A percentile compares a stretch with the other conserved stretches of the same genome.
These are phyloP conservation scores for Drosophila mimica DNA, from an alignment of 2,888 invertebrate genomes.

Conservation along the genomic window DNA sequence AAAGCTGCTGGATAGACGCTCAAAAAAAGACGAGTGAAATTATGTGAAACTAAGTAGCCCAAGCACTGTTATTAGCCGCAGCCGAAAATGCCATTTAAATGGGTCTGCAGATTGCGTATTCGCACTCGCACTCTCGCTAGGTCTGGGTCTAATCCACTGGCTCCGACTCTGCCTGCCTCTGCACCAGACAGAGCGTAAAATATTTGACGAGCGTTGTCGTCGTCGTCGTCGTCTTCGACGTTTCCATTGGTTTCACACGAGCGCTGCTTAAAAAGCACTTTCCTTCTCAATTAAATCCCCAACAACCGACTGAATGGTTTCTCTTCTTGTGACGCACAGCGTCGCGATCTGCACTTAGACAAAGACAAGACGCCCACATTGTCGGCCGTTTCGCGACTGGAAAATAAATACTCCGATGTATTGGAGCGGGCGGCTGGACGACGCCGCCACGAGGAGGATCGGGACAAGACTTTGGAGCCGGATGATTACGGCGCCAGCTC, in stretches of 20 bases:
- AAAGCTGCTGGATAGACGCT: slow-evolving; percentile 54
- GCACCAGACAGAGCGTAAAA: slow-evolving; percentile 68
- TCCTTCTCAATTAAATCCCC: slow-evolving; percentile 63
- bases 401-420: slow-evolving; percentile 92
- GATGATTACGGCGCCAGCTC: slow-evolving; percentile 84
- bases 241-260: slow-evolving; percentile 80
- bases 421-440: slow-evolving; percentile 90
- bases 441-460: slow-evolving; percentile 85
- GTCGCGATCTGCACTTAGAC: slow-evolving; percentile 80
- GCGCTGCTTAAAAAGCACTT: slow-evolving; percentile 71
- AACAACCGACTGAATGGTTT: slow-evolving; percentile 54
- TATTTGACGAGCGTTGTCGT: slow-evolving; percentile 29
- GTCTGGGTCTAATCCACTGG: slow-evolving; percentile 36
- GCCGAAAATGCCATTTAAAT: slow-evolving; percentile 69
- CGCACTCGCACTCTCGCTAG: slow-evolving; percentile 13
- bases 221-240: slow-evolving; percentile 35
- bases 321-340: slow-evolving; percentile 70
- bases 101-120: slow-evolving; percentile 29
- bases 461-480: slow-evolving; percentile 90
- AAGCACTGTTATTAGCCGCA: slow-evolving; percentile 69
- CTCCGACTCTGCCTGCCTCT: slow-evolving; percentile 32
- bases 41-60: slow-evolving; percentile 58
- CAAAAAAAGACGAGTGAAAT: slow-evolving; percentile 63
- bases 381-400: slow-evolving; percentile 89
- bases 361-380: slow-evolving; percentile 84